These are phyloP conservation scores for Batillaria attramentaria DNA, from an alignment of 1,140 invertebrate species.

Conservation along the genomic window DNA sequence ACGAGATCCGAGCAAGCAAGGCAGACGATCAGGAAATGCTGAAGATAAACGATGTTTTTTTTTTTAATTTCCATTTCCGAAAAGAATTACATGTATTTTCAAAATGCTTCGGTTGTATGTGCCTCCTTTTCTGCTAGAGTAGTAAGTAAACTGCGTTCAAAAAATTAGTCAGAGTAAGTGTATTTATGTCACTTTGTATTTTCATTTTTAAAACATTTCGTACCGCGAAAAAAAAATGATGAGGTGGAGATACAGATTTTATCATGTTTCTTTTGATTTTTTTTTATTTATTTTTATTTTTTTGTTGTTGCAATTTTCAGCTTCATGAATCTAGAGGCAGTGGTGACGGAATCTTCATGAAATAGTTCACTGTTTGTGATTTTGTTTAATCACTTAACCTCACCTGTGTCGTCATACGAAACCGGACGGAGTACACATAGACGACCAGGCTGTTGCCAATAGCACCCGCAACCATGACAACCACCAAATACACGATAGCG, in stretches of 20 bases:
- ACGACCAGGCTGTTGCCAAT: constrained; percentile 42
- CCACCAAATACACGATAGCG: constrained; percentile 38
- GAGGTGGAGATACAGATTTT: too few relatives aligned
- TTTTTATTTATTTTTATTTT: neutral
- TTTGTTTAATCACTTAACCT: too few relatives aligned
- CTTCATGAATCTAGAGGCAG: neutral
- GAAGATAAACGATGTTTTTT: neutral
- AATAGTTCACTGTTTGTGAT: neutral
- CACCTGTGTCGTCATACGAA: constrained; percentile 32
- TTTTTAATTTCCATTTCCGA: neutral
- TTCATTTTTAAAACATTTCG: too few relatives aligned
- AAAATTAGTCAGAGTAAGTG: too few relatives aligned
- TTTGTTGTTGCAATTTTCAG: neutral
- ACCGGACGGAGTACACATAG: constrained; percentile 41
- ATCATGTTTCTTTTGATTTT: too few relatives aligned
- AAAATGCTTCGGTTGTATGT: too few relatives aligned
- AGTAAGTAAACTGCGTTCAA: neutral
- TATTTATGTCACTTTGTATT: too few relatives aligned
- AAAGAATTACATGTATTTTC: too few relatives aligned
- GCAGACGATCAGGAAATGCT: constrained; percentile 27
- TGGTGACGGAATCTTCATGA: neutral
- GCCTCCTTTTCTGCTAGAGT: neutral
- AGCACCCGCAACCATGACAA: constrained; percentile 42
- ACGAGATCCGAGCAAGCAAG: constrained; percentile 48
- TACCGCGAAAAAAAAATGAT: too few relatives aligned